A percentile compares a stretch with the other conserved stretches of the same genome.
These are phyloP conservation scores for Gadus macrocephalus DNA, from an alignment of 2,113 vertebrate species.

Conservation along the genomic window DNA sequence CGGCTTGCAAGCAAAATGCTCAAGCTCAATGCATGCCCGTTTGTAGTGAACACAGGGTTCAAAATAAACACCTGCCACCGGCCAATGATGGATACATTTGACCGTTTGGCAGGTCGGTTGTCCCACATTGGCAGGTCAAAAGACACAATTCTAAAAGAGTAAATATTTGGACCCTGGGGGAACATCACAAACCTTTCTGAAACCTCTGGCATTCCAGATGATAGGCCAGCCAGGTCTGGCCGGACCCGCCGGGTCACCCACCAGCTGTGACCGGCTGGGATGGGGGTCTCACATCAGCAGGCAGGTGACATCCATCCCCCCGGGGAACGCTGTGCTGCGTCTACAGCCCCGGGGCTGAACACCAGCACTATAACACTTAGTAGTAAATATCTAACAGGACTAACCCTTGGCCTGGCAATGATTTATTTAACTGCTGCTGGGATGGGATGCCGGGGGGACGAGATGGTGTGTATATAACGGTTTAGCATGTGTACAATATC, in stretches of 20 bases:
- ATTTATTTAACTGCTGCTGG: no score
- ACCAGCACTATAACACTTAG: not conserved
- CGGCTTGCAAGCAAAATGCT: no score
- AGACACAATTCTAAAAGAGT: no score
- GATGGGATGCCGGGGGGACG: no score
- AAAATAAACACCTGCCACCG: no score
- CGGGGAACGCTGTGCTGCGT: constrained; percentile 37
- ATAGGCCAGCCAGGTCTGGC: constrained; percentile 63
- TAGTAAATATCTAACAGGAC: constrained; percentile 15
- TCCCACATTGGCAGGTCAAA: no score
- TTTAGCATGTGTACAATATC: no score
- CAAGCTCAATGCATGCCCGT: no score
- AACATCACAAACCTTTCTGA: constrained; percentile 61
- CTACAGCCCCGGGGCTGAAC: constrained; percentile 43
- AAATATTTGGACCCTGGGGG: constrained; percentile 12
- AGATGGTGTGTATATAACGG: no score
- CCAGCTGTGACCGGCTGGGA: constrained; percentile 71
- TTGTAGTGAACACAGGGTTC: no score
- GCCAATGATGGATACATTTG: no score
- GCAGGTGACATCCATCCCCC: constrained; percentile 64
- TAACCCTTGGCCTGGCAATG: not conserved
- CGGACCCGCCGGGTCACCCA: constrained; percentile 62
- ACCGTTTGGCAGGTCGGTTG: no score
- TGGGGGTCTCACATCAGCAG: constrained; percentile 55
- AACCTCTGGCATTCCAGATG: constrained; percentile 76